Evolutionary conservation across 2,888 invertebrate genomes (phyloP).

Genomic region (Selenia dentaria): DNA sequence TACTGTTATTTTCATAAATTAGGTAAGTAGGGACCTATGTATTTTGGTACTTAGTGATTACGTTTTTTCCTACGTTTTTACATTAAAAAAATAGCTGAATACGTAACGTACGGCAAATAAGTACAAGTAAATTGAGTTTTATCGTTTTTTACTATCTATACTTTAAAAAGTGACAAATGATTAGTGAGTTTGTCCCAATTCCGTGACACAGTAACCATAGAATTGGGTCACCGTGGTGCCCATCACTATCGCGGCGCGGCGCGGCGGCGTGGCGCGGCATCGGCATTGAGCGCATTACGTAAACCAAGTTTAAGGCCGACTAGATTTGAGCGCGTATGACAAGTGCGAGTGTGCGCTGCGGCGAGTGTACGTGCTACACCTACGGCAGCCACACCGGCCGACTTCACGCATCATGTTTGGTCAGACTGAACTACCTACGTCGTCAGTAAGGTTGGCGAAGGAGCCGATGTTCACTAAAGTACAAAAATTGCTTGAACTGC

Average conservation of each 20-base stretch:
- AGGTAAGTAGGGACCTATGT: too few relatives aligned
- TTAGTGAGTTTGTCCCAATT: conserved; percentile 9
- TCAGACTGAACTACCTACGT: too few relatives aligned
- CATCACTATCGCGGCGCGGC: background rate
- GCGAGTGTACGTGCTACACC: conserved; percentile 28
- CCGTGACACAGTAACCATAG: conserved; percentile 8
- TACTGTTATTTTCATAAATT: too few relatives aligned
- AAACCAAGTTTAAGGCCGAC: conserved; percentile 73
- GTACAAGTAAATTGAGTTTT: too few relatives aligned
- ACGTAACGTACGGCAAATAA: too few relatives aligned
- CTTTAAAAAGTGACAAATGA: conserved; percentile 9
- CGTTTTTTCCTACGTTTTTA: too few relatives aligned
- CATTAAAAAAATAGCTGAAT: too few relatives aligned
- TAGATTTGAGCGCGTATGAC: conserved; percentile 38
- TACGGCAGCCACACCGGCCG: conserved; percentile 8
- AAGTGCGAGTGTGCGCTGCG: conserved; percentile 17
- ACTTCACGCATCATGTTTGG: background rate
- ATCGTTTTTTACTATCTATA: background rate
- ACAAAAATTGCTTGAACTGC: too few relatives aligned
- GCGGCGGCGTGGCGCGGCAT: conserved; percentile 9
- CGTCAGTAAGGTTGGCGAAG: too few relatives aligned
- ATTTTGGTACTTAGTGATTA: too few relatives aligned
- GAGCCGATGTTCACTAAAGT: too few relatives aligned
- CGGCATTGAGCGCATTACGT: conserved; percentile 57
- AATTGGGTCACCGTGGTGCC: conserved; percentile 24